Conservation (phyloP, 2,113 vertebrate genomes). For the Clarias batrachus region DNA sequence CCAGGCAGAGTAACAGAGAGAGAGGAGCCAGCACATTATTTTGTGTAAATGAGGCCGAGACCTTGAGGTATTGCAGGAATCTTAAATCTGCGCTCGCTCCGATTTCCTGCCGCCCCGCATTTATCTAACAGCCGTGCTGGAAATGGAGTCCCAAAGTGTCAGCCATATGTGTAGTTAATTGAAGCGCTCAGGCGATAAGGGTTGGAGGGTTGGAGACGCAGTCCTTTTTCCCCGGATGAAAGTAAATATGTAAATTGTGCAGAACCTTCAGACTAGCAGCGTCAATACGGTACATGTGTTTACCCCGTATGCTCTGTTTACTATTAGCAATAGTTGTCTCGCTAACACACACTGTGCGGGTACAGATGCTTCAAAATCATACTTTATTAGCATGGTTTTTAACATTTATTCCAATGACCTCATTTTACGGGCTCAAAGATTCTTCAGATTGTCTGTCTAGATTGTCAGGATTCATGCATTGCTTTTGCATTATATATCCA, state of each 20-base stretch:
- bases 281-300: not conserved
- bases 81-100: slow-evolving; percentile 62
- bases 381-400: not conserved
- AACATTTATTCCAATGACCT: not conserved
- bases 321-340: not conserved
- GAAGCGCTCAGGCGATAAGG: slow-evolving; percentile 46
- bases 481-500: not conserved
- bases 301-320: slow-evolving; percentile 7
- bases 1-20: slow-evolving; percentile 3
- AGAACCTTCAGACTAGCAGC: not conserved
- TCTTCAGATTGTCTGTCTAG: not conserved
- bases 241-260: slow-evolving; percentile 27
- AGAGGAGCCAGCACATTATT: slow-evolving; percentile 67
- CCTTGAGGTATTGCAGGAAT: slow-evolving; percentile 70
- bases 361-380: not conserved
- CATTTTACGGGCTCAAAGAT: not conserved
- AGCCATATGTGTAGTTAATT: slow-evolving; percentile 53
- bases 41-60: slow-evolving; percentile 73
- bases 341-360: not conserved
- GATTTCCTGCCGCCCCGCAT: slow-evolving; percentile 47
- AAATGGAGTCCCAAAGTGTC: slow-evolving; percentile 50
- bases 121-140: slow-evolving; percentile 44
- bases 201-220: slow-evolving; percentile 7
- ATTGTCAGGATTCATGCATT: too few species aligned
- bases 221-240: slow-evolving; percentile 8